A percentile compares a stretch with the other conserved stretches of the same genome.
phyloP scores from a whole-genome alignment of 2,797 vertebrate genomes.

The Myotis pilosus region DNA sequence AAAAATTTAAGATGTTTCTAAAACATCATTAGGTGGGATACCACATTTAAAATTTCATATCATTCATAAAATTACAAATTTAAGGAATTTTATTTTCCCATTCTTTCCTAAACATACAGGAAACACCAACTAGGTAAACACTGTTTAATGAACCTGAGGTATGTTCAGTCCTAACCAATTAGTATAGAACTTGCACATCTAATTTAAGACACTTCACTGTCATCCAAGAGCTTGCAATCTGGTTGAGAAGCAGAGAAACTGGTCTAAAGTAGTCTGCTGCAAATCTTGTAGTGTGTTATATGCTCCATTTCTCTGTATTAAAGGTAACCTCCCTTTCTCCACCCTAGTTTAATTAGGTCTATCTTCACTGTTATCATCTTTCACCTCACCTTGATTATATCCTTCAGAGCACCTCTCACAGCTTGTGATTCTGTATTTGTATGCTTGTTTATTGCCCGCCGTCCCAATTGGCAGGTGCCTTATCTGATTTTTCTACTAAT shows the following conservation, averaged over 20 bases:
- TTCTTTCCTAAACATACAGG: not conserved
- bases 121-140: not conserved
- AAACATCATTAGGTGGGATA: not conserved
- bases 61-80: not conserved
- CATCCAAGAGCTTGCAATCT: not conserved
- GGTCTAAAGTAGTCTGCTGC: not conserved
- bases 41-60: not conserved
- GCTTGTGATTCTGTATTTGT: not conserved
- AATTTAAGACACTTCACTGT: not conserved
- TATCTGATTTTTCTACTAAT: not conserved
- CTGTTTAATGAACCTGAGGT: not conserved
- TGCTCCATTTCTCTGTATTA: not conserved
- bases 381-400: not conserved
- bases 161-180: fast-evolving
- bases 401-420: not conserved
- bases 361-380: not conserved
- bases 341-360: not conserved
- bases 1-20: slow-evolving; percentile 8
- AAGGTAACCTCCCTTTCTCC: not conserved
- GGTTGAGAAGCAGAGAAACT: not conserved
- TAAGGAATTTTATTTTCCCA: not conserved
- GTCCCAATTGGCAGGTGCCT: not conserved
- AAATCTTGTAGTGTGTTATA: not conserved
- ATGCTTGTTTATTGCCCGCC: not conserved
- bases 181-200: not conserved